Conservation (phyloP, 2,113 vertebrate genomes). For the Epinephelus moara region DNA sequence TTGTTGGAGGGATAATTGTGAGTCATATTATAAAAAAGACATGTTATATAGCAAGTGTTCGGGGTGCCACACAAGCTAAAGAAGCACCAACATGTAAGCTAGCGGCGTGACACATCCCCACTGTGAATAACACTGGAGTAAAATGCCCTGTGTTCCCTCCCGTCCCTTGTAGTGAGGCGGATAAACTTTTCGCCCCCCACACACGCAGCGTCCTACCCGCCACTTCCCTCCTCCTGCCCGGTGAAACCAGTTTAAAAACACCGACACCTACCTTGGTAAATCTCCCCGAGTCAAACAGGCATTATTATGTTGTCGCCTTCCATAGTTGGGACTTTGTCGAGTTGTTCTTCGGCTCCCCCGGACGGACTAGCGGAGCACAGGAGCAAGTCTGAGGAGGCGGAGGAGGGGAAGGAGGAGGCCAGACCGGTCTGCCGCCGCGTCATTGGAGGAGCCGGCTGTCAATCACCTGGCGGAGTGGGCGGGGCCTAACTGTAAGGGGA, state of each 20-base stretch:
- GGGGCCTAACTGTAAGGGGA: constrained; percentile 59
- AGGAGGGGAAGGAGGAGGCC: constrained; percentile 16
- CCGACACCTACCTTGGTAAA: constrained; percentile 70
- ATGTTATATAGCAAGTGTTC: background rate
- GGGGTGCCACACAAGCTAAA: background rate
- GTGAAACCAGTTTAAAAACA: background rate
- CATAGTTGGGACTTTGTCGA: constrained; percentile 63
- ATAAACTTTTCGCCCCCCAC: constrained; percentile 65
- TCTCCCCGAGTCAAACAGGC: constrained; percentile 67
- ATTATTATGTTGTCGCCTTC: constrained; percentile 78
- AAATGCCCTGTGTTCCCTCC: constrained; percentile 15
- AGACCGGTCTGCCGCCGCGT: background rate
- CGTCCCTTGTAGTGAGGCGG: constrained; percentile 51
- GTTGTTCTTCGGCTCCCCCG: constrained; percentile 56
- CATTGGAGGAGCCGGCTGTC: constrained; percentile 63
- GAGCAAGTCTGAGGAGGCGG: constrained; percentile 45
- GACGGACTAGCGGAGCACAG: constrained; percentile 36
- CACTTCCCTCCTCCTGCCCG: constrained; percentile 10
- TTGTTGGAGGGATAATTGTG: background rate
- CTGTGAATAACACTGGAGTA: constrained; percentile 55
- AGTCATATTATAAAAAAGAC: background rate
- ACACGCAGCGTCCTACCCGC: constrained; percentile 3
- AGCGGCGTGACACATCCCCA: constrained; percentile 48
- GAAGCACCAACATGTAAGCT: background rate
- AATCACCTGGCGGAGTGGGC: constrained; percentile 47